Conservation (phyloP, 2,113 vertebrate species). For the Dipodomys merriami region DNA sequence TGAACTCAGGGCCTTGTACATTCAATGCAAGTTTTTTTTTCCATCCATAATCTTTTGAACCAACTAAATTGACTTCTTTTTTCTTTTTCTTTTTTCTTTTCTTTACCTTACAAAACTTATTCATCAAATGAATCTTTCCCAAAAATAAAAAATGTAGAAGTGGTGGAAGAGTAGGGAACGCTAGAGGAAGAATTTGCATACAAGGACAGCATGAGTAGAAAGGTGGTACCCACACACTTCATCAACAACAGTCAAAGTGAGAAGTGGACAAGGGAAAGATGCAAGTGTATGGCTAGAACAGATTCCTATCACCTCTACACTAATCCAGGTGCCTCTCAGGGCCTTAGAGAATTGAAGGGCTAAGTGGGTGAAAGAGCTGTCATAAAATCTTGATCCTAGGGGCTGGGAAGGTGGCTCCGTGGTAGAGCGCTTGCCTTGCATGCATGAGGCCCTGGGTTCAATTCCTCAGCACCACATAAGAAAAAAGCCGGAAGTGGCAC, state of each 20-base stretch:
- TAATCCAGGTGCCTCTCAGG: background rate
- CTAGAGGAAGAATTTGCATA: background rate
- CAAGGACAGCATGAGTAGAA: background rate
- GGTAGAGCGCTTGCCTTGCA: no score
- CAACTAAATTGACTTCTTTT: background rate
- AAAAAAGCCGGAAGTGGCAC: no score
- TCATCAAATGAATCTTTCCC: background rate
- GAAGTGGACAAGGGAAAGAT: background rate
- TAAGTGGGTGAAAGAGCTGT: no score
- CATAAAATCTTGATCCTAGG: background rate
- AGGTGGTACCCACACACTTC: no score
- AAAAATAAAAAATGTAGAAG: background rate
- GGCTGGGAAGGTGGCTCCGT: no score
- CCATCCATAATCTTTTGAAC: background rate
- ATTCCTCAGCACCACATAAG: no score
- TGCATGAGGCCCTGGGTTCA: no score
- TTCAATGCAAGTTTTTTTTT: background rate
- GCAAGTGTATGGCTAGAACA: background rate
- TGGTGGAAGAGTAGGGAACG: background rate
- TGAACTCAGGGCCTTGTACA: background rate
- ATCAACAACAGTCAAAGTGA: fast-evolving
- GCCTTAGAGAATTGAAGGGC: background rate
- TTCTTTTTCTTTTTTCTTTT: background rate
- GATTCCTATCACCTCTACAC: no score
- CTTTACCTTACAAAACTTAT: background rate